A percentile compares a stretch with the other conserved stretches of the same genome.
Evolutionary conservation across 2,113 vertebrate species (phyloP).

Genomic region (Peromyscus californicus): DNA sequence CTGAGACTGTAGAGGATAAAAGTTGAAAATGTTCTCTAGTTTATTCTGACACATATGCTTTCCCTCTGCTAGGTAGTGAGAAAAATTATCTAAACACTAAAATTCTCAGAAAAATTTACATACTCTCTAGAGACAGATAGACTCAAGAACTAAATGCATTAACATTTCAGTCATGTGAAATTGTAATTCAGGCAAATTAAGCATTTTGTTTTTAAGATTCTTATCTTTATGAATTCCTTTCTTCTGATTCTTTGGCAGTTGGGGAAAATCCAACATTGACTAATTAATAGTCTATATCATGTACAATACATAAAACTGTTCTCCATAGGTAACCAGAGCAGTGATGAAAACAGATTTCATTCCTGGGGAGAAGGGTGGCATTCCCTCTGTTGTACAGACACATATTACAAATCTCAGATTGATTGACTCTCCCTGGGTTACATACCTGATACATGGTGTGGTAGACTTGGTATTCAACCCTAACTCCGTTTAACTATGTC

Average conservation of each 20-base stretch:
- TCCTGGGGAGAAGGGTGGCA: neutral
- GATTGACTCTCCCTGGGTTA: neutral
- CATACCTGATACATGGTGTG: neutral
- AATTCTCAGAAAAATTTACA: neutral
- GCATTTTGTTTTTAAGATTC: neutral
- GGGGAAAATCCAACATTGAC: neutral
- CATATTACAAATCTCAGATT: neutral
- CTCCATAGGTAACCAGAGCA: neutral
- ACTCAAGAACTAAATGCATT: conserved; percentile 14
- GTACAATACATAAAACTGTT: neutral
- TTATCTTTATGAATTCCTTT: neutral
- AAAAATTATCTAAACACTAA: conserved; percentile 4
- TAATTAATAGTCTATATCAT: neutral
- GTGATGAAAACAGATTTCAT: neutral
- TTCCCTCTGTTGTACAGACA: neutral
- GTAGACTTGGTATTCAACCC: neutral
- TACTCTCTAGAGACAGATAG: neutral
- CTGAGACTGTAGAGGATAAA: neutral
- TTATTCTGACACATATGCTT: neutral
- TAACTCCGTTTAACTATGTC: neutral
- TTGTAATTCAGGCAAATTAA: neutral
- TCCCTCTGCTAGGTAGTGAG: neutral
- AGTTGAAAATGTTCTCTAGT: neutral
- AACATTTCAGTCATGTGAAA: neutral
- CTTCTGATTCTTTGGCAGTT: neutral